phyloP scores from a whole-genome alignment of 1,140 invertebrate species.

The Amyelois transitella region DNA sequence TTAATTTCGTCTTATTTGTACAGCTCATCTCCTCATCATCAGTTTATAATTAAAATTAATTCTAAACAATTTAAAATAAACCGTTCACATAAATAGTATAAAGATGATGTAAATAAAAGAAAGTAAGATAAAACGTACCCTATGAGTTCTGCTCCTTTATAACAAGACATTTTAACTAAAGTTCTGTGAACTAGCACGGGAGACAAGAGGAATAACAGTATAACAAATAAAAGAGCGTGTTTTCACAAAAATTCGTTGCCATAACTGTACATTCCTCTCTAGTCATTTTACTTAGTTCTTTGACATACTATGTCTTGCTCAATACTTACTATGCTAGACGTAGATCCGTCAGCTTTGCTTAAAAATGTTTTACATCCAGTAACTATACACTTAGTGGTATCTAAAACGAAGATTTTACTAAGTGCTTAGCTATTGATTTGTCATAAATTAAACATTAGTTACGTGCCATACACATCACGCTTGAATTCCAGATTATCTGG shows the following conservation, averaged over 20 bases:
- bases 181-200: too few relatives aligned
- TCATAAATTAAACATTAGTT: constrained; percentile 23
- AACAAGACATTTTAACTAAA: too few relatives aligned
- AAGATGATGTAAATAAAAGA: too few relatives aligned
- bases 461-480: constrained; percentile 59
- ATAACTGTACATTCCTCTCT: constrained; percentile 65
- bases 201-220: too few relatives aligned
- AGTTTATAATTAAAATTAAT: too few relatives aligned
- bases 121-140: too few relatives aligned
- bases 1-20: too few relatives aligned
- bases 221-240: background rate
- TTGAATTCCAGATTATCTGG: constrained; percentile 58
- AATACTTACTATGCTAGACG: constrained; percentile 56
- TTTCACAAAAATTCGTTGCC: constrained; percentile 31
- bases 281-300: constrained; percentile 47
- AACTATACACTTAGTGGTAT: background rate
- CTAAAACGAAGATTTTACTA: background rate
- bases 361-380: background rate
- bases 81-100: too few relatives aligned
- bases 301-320: constrained; percentile 46
- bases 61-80: too few relatives aligned
- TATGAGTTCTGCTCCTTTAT: too few relatives aligned
- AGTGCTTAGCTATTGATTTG: background rate
- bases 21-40: too few relatives aligned
- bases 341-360: constrained; percentile 47